A percentile compares a stretch with the other conserved stretches of the same genome.
Conservation (phyloP, 2,888 invertebrate genomes). For the Metopia argyrocephala region DNA sequence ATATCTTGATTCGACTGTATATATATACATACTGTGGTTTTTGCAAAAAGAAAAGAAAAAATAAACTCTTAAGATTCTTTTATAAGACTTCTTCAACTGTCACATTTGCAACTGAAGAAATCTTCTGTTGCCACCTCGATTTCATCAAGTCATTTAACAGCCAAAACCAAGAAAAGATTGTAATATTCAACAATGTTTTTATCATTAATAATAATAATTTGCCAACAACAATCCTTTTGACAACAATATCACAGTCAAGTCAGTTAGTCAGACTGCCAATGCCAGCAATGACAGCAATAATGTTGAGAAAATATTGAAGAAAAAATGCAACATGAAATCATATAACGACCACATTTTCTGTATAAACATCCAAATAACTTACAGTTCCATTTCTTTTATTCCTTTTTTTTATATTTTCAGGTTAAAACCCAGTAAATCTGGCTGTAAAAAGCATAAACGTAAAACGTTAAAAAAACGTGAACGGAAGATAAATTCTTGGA, state of each 20-base stretch:
- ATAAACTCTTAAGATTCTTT: background rate
- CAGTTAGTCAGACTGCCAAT: background rate
- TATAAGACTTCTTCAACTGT: conserved; percentile 38
- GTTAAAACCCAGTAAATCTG: conserved; percentile 38
- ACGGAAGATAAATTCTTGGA: conserved; percentile 63
- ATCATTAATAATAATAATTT: conserved; percentile 61
- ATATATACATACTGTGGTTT: conserved; percentile 15
- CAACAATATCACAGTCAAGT: no score
- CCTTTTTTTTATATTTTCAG: background rate
- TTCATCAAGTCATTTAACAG: background rate
- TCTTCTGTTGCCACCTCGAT: conserved; percentile 16
- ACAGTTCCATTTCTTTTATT: background rate
- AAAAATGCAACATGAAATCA: conserved; percentile 47
- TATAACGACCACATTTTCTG: conserved; percentile 30
- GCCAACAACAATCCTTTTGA: conserved; percentile 57
- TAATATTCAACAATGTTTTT: conserved; percentile 39
- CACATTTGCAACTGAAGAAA: background rate
- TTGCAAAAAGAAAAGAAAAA: background rate
- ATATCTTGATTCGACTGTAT: no score
- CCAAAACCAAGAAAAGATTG: conserved; percentile 18
- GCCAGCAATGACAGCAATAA: background rate
- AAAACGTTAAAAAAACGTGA: conserved; percentile 32
- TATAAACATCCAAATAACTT: background rate
- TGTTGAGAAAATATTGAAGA: background rate
- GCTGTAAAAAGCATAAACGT: conserved; percentile 17